Evolutionary conservation across 2,888 invertebrate genomes (phyloP).

Genomic region (Petrolisthes cinctipes): DNA sequence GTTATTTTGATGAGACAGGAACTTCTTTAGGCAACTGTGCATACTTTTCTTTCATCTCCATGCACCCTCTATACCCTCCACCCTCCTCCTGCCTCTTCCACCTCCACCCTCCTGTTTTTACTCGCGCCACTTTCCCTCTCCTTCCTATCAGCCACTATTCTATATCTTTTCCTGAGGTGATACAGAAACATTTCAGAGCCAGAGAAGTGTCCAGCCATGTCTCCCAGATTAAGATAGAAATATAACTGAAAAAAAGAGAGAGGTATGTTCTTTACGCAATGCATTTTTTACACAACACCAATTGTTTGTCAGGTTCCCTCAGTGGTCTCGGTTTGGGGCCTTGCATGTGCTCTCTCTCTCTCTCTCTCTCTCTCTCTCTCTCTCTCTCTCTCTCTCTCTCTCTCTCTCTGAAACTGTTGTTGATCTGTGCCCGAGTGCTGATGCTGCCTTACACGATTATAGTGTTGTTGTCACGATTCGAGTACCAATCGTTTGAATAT

Average conservation of each 20-base stretch:
- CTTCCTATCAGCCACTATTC: constrained; percentile 1
- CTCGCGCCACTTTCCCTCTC: not conserved
- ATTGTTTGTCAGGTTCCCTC: not conserved
- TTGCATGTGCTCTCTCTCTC: not conserved
- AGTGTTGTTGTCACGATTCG: too few species aligned
- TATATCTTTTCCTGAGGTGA: not conserved
- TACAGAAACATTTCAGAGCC: too few species aligned
- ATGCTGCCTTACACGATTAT: too few species aligned
- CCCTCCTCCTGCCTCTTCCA: not conserved
- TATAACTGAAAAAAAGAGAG: too few species aligned
- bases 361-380: constrained; percentile 4
- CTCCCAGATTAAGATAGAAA: too few species aligned
- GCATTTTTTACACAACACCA: not conserved
- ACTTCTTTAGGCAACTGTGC: too few species aligned
- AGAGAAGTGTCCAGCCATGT: too few species aligned
- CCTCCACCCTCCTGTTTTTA: constrained; percentile 1
- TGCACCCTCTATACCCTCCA: not conserved
- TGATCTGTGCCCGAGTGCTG: not conserved
- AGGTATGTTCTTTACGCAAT: too few species aligned
- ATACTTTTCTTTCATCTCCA: not conserved
- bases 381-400: constrained; percentile 22
- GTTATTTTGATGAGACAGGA: too few species aligned
- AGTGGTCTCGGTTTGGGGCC: too few species aligned
- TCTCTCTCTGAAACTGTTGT: not conserved
- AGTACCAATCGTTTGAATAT: too few species aligned